Percentiles rank a stretch among this genome's conserved stretches.
Conservation (phyloP, 2,888 invertebrate species). For the Aphodius granarius region DNA sequence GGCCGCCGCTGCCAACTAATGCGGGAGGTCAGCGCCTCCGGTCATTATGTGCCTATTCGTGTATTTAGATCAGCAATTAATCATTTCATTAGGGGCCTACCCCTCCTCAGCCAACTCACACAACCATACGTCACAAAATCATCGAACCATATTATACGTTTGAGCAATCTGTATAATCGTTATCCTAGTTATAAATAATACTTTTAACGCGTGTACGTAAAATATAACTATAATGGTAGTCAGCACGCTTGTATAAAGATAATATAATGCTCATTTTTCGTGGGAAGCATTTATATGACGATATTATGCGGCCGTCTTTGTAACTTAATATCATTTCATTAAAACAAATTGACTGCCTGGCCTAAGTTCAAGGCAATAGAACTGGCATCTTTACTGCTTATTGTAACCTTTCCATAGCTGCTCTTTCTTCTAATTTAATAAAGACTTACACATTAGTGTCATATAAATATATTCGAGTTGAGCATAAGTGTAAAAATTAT, state of each 20-base stretch:
- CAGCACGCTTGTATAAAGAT: neutral
- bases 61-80: slow-evolving; percentile 11
- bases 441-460: slow-evolving; percentile 13
- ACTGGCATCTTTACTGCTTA: slow-evolving; percentile 4
- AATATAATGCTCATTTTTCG: neutral
- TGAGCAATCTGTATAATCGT: neutral
- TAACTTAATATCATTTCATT: neutral
- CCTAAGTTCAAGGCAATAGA: neutral
- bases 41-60: slow-evolving; percentile 11
- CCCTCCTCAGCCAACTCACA: neutral
- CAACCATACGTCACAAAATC: neutral
- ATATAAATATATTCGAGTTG: slow-evolving; percentile 5
- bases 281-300: neutral
- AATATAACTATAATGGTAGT: neutral
- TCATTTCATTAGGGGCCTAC: slow-evolving; percentile 8
- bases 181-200: neutral
- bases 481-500: neutral
- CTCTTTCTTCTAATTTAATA: slow-evolving; percentile 5
- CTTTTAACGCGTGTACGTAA: neutral
- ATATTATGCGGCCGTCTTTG: neutral
- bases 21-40: neutral
- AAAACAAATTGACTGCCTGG: neutral
- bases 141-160: neutral
- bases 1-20: slow-evolving; percentile 1
- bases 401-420: slow-evolving; percentile 8